Percentiles rank a stretch among this genome's conserved stretches.
Conservation (phyloP, 2,888 invertebrate species). For the Mimas tiliae region DNA sequence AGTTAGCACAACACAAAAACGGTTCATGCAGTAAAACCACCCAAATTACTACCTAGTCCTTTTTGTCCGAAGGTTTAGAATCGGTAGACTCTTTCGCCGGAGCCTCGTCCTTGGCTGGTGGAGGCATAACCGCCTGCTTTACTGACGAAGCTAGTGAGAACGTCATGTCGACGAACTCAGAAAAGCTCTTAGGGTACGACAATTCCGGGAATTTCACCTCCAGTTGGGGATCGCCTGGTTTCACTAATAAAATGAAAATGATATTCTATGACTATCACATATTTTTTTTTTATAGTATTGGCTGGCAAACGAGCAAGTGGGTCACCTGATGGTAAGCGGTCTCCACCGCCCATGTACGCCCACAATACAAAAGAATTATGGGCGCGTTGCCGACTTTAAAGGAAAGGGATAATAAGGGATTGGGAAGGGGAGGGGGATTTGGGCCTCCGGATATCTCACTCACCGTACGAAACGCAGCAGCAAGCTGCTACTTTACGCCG, state of each 20-base stretch:
- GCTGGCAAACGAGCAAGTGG: too few relatives aligned
- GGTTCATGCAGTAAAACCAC: constrained; percentile 38
- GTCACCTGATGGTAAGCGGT: too few relatives aligned
- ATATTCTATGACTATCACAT: constrained; percentile 1
- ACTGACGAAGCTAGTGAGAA: constrained; percentile 69
- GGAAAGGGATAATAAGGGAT: too few relatives aligned
- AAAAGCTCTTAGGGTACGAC: constrained; percentile 85
- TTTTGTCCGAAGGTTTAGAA: constrained; percentile 60
- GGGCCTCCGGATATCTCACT: too few relatives aligned
- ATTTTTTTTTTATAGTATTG: too few relatives aligned
- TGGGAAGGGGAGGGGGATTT: too few relatives aligned
- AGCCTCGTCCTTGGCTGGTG: constrained; percentile 63
- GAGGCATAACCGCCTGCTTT: constrained; percentile 78
- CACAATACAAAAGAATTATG: too few relatives aligned
- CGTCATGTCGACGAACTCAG: constrained; percentile 80
- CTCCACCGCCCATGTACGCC: too few relatives aligned
- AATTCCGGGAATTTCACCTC: constrained; percentile 85
- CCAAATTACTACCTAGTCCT: constrained; percentile 68
- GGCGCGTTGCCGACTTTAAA: too few relatives aligned
- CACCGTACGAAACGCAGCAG: too few relatives aligned
- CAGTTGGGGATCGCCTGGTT: constrained; percentile 88
- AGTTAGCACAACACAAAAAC: constrained; percentile 29
- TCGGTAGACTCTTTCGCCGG: constrained; percentile 58
- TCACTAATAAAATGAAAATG: constrained; percentile 74
- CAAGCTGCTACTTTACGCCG: too few relatives aligned